Evolutionary conservation across 2,113 vertebrate species (phyloP).

Genomic region (Rhegmatorhina hoffmannsi): DNA sequence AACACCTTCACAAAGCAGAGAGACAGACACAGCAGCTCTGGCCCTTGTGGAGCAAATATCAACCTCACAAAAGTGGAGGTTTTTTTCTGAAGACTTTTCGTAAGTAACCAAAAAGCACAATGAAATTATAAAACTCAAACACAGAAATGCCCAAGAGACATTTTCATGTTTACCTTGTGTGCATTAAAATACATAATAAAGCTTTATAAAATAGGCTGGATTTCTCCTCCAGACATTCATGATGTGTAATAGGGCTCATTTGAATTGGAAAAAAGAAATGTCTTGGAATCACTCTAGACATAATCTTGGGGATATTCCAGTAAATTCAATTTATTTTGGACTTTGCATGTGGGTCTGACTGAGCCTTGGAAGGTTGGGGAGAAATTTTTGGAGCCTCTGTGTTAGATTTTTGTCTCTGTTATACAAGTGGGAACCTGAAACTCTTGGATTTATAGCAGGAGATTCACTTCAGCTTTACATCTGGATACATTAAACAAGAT

Average conservation of each 20-base stretch:
- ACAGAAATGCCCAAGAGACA: not conserved
- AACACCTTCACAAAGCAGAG: not conserved
- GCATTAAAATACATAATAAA: slow-evolving; percentile 38
- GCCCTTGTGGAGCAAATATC: not conserved
- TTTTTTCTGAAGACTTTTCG: not conserved
- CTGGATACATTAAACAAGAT: not conserved
- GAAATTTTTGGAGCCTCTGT: not conserved
- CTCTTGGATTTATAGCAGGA: not conserved
- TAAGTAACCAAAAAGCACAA: not conserved
- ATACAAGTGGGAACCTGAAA: not conserved
- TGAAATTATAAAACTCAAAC: not conserved
- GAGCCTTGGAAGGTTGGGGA: not conserved
- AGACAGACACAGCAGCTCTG: not conserved
- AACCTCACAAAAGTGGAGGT: not conserved
- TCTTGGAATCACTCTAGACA: slow-evolving; percentile 47
- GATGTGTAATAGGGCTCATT: slow-evolving; percentile 22
- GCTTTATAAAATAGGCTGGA: not conserved
- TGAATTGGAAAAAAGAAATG: slow-evolving; percentile 49
- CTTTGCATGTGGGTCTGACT: not conserved
- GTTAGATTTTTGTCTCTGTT: not conserved
- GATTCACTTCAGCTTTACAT: slow-evolving; percentile 5
- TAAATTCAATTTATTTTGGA: slow-evolving; percentile 58
- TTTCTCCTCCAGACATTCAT: slow-evolving; percentile 23
- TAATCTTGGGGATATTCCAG: slow-evolving; percentile 50
- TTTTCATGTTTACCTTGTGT: not conserved